Base-by-base conservation (phyloP, 2,888 invertebrate species). In the Malthinus seriepunctatus region DNA sequence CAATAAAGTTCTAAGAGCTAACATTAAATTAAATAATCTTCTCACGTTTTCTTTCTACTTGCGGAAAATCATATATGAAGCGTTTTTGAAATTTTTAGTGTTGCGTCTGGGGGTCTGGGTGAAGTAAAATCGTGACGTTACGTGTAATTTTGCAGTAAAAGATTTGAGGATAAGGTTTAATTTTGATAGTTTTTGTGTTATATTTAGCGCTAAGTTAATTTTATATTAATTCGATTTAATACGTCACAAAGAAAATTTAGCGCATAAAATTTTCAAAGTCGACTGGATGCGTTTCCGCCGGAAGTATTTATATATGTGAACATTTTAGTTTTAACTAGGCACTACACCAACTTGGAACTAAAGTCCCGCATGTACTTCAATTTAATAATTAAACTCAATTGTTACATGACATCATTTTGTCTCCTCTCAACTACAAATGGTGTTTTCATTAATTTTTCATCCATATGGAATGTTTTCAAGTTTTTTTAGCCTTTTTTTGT, bases 261-360 rank as follows among this genome's bases (percentile, higher is more conserved):
- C 35, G 46, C 51, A 52, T 5, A 5, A 51, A 49, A 15, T 35
- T 45, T 51, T 37, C 33, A 12, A 49, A 11, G 23, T 32, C 52
- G 44, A 54, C 32, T 8, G 12, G 8, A 33, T 14, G 37, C 39
- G 38, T 53, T 49, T 61, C 60, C 60, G 56, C 14, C 60, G 60
- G 60, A 61, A 61, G 53, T 42, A 11, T 44, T 49, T 37, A 33
- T 39, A 33, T 32, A 11, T 44, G 23, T 23, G 15, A 32, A 42
- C 60, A 51, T 53, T 56, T 56, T 53, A 47, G 46, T n/a, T 44
- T 15, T 31, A 31, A 46, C 34, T 42, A 42, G 33, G 33, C 15
- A 33, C 31, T 32, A 11, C 42, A 46, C 45, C 31, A 11, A 42
- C 38, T 32, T 31, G 15, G 34, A 2, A 23, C 3, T 5, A 5